Evolutionary conservation across 2,797 vertebrate species (phyloP).

Genomic region (Antrozous pallidus): DNA sequence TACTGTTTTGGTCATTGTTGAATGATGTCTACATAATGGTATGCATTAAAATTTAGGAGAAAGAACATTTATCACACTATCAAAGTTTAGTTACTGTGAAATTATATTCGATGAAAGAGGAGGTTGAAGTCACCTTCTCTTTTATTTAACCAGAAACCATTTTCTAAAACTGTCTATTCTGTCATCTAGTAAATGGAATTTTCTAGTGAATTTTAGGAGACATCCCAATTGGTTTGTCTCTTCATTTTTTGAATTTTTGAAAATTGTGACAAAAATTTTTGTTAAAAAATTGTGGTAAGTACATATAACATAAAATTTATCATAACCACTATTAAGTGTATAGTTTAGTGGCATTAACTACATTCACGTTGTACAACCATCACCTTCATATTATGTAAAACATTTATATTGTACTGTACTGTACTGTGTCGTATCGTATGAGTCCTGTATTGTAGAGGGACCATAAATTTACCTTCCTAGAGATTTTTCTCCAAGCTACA

Average conservation of each 20-base stretch:
- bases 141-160: neutral
- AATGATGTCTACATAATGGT: neutral
- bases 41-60: neutral
- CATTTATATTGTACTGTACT: neutral
- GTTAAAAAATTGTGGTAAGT: neutral
- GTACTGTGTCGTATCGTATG: neutral
- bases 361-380: neutral
- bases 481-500: neutral
- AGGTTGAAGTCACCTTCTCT: neutral
- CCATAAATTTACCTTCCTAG: neutral
- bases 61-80: neutral
- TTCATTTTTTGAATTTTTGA: neutral
- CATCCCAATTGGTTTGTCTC: neutral
- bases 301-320: neutral
- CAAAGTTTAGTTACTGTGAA: neutral
- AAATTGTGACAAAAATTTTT: neutral
- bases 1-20: neutral
- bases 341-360: neutral
- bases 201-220: conserved; percentile 31
- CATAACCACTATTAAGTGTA: neutral
- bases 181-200: conserved; percentile 22
- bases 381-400: neutral
- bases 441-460: neutral
- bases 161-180: neutral
- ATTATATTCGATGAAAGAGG: conserved; percentile 15